Conservation (phyloP, 2,888 invertebrate genomes). For the Perizoma flavofasciatum region DNA sequence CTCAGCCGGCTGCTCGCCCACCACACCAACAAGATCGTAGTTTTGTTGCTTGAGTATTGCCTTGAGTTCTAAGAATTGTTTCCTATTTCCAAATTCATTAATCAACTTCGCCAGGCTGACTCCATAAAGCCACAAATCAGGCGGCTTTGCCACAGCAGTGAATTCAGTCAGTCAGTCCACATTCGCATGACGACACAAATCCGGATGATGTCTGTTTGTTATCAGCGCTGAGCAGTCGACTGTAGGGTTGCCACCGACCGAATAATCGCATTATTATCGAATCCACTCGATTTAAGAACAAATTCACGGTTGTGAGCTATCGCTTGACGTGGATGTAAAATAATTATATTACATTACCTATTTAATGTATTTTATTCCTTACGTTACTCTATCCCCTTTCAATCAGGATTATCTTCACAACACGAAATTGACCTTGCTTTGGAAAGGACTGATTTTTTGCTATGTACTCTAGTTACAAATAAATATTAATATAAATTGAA, state of each 20-base stretch:
- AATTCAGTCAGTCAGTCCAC: slow-evolving; percentile 32
- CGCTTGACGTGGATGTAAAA: too few species aligned
- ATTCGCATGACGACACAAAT: slow-evolving; percentile 81
- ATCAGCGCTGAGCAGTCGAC: slow-evolving; percentile 79
- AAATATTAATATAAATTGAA: too few species aligned
- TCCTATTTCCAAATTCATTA: slow-evolving; percentile 1
- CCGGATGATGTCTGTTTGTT: slow-evolving; percentile 83
- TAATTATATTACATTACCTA: neutral
- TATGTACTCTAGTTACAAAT: too few species aligned
- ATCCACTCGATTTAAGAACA: slow-evolving; percentile 58
- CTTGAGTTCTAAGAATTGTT: neutral
- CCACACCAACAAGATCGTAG: too few species aligned
- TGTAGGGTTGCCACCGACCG: slow-evolving; percentile 65
- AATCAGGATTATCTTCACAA: too few species aligned
- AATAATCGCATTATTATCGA: slow-evolving; percentile 73
- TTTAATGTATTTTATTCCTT: neutral
- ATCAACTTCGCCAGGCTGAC: slow-evolving; percentile 5
- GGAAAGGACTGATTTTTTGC: too few species aligned
- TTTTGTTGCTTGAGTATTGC: too few species aligned
- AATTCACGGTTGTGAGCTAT: too few species aligned
- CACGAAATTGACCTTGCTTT: too few species aligned
- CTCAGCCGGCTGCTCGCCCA: too few species aligned
- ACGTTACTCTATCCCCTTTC: too few species aligned
- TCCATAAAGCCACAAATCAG: slow-evolving; percentile 13
- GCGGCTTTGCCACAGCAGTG: slow-evolving; percentile 3